phyloP scores from a whole-genome alignment of 2,113 vertebrate species.

The Macquaria australasica region DNA sequence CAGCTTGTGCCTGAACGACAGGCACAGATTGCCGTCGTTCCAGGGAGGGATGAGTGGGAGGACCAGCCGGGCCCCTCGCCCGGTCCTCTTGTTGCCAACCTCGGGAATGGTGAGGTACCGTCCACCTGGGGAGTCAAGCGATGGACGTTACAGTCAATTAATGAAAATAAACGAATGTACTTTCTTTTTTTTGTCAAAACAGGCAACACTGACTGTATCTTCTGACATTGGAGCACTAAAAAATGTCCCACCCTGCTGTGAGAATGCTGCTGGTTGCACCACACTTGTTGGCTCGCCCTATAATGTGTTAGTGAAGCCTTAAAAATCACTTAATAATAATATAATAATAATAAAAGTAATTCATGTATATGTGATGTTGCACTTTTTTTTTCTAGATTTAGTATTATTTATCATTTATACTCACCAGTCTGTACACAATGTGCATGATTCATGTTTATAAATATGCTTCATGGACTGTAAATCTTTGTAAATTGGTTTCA shows the following conservation, averaged over 20 bases:
- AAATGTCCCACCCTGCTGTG: background rate
- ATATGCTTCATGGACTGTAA: background rate
- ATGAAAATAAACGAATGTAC: background rate
- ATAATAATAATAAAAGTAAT: background rate
- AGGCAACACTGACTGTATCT: background rate
- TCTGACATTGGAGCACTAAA: background rate
- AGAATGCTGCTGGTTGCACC: background rate
- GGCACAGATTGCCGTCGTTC: slow-evolving; percentile 88
- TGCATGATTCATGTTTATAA: background rate
- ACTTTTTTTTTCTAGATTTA: background rate
- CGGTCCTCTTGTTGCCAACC: slow-evolving; percentile 84
- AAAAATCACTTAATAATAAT: background rate
- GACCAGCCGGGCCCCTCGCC: slow-evolving; percentile 88
- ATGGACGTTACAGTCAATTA: background rate
- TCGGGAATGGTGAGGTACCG: slow-evolving; percentile 90
- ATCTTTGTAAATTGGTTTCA: background rate
- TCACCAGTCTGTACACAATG: background rate
- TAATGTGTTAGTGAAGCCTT: background rate
- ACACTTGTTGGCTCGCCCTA: background rate
- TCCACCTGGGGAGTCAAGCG: slow-evolving; percentile 83
- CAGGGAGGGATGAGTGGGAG: slow-evolving; percentile 85
- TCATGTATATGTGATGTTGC: background rate
- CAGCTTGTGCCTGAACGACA: slow-evolving; percentile 94
- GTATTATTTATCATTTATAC: background rate
- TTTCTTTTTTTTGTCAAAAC: background rate